Evolutionary conservation across 2,797 vertebrate genomes (phyloP).

Genomic region (Enteromius radiatus): DNA sequence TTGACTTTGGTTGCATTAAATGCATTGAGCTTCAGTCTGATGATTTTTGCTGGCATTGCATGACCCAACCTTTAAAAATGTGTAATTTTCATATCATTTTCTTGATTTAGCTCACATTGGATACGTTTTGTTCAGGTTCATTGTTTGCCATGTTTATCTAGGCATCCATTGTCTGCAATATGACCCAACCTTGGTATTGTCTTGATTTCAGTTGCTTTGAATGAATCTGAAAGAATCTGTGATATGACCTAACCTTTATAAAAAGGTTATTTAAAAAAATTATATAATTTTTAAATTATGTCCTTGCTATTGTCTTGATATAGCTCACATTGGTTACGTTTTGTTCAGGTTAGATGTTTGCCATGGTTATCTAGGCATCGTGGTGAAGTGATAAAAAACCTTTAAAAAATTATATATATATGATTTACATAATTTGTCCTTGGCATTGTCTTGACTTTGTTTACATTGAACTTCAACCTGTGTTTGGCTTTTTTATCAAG

Average conservation of each 20-base stretch:
- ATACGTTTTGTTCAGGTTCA: too few species aligned
- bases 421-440: not conserved
- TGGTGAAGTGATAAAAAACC: slow-evolving; percentile 54
- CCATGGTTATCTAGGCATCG: not conserved
- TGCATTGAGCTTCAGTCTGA: slow-evolving; percentile 36
- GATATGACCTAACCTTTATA: not conserved
- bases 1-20: not conserved
- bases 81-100: not conserved
- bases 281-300: not conserved
- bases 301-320: not conserved
- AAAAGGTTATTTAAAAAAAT: not conserved
- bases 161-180: not conserved
- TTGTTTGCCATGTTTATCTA: not conserved
- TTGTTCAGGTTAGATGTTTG: not conserved
- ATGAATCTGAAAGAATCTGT: too few species aligned
- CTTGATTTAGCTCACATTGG: not conserved
- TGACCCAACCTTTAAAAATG: slow-evolving; percentile 59
- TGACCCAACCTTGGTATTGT: not conserved
- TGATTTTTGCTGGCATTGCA: slow-evolving; percentile 83
- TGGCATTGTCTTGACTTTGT: not conserved
- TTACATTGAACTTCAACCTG: not conserved
- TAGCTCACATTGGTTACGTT: too few species aligned
- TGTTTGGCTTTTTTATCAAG: not conserved
- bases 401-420: not conserved
- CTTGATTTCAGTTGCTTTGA: not conserved